A percentile compares a stretch with the other conserved stretches of the same genome.
phyloP scores from a whole-genome alignment of 2,113 vertebrate genomes.

The Dromas ardeola region DNA sequence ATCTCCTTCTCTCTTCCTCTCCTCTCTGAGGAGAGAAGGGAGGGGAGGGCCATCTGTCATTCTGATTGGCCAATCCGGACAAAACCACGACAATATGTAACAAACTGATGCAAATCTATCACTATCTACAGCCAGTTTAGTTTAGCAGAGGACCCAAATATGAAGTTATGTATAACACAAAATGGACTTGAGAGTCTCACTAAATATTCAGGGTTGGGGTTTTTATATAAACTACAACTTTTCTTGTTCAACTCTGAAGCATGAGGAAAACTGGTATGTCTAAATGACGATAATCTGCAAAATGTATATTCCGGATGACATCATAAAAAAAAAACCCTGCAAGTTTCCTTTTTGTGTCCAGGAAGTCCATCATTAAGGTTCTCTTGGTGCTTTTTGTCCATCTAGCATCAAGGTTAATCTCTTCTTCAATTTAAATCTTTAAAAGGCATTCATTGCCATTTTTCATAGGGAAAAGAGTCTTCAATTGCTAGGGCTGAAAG shows the following conservation, averaged over 20 bases:
- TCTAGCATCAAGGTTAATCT: not conserved
- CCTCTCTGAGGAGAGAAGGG: too few species aligned
- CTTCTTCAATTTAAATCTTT: not conserved
- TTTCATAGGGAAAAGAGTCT: constrained; percentile 3
- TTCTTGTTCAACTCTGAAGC: not conserved
- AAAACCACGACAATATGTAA: too few species aligned
- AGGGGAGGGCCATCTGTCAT: too few species aligned
- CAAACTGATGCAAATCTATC: not conserved
- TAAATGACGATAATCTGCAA: not conserved
- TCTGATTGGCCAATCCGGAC: too few species aligned
- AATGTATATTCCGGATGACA: not conserved
- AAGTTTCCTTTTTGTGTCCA: not conserved
- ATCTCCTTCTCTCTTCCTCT: too few species aligned
- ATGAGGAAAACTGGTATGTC: not conserved
- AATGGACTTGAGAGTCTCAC: not conserved
- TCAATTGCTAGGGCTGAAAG: not conserved
- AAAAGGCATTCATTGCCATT: not conserved
- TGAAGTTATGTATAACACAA: not conserved
- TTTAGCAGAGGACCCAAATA: not conserved
- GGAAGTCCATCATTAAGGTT: not conserved
- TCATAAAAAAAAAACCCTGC: not conserved
- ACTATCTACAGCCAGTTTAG: not conserved
- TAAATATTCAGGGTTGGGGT: not conserved
- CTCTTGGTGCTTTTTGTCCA: not conserved
- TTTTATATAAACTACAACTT: not conserved